Evolutionary conservation across 2,113 vertebrate genomes (phyloP), one percentile per base, ranked within the genome.

Genomic region (Platycercus adscitus): DNA sequence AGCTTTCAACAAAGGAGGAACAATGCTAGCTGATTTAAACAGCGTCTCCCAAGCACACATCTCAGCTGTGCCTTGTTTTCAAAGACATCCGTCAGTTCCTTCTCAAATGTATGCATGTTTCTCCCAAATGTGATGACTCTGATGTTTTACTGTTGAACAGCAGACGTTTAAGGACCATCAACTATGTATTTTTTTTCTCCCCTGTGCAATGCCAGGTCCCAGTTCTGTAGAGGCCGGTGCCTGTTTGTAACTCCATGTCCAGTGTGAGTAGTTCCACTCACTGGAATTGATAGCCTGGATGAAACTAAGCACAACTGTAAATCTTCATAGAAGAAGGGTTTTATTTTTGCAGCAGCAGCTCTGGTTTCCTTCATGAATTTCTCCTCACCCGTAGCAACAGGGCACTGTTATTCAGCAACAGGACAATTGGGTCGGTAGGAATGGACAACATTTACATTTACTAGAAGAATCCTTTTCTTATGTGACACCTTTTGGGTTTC

Each of bases 1-100:
- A 90, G 93, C 80, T 88, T 84, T 75, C 68, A 81, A 23, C 69
- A 75, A 41, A 87, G 91, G 55, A 79, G 65, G 89, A 92, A 95
- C 72, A 95, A 55, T 47, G 39, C 86, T 71, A 35, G 65, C 20
- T 81, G 72, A 28, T 83, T 88, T 90, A 68, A 94, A 91, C 69
- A 50, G 61, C 1, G 0, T 88, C 90, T 93, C 80, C 82, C 86
- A 90, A 82, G 89, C 73, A 88, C 8, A 76, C 44, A 70, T 58
- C 69, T 95, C 88, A 60, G 50, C 65, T 84, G 43, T 60, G 28
- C 55, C 72, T 71, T 83, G 33, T 90, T 93, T 90, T 52, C 81
- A 91, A 88, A 91, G 93, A 75, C 72, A 39, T 69, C 39, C 18
- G 46, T 66, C 55, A 28, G 28, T 49, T 76, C 71, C 73, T 91